phyloP scores from a whole-genome alignment of 2,113 vertebrate genomes.

The Sturnira hondurensis region DNA sequence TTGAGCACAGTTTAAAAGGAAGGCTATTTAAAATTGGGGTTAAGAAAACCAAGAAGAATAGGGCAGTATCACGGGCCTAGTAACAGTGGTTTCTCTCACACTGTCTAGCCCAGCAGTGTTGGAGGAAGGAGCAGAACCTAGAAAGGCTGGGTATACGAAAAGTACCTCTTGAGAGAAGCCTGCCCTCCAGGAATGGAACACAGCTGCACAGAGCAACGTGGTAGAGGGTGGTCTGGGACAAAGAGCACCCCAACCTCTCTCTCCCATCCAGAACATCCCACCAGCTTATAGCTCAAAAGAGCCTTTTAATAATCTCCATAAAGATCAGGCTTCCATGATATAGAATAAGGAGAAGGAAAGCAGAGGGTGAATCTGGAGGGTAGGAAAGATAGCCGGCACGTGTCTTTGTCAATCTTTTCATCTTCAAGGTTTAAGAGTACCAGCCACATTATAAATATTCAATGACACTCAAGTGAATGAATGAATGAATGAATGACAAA shows the following conservation, averaged over 20 bases:
- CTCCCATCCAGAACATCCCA: neutral
- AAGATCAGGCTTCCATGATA: neutral
- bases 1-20: neutral
- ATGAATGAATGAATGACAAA: neutral
- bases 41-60: neutral
- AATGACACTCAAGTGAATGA: neutral
- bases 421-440: neutral
- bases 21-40: neutral
- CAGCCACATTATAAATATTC: neutral
- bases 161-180: accelerated
- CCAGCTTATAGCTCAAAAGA: neutral
- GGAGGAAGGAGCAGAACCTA: neutral
- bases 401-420: neutral
- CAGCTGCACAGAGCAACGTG: neutral
- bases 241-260: neutral
- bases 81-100: neutral
- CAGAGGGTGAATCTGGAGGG: neutral
- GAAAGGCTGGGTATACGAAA: neutral
- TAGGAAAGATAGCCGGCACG: neutral
- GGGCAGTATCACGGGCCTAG: accelerated
- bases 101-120: neutral
- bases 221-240: neutral
- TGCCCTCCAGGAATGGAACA: no score
- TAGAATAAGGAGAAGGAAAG: neutral
- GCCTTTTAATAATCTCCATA: neutral